A percentile compares a stretch with the other conserved stretches of the same genome.
phyloP scores from a whole-genome alignment of 2,797 vertebrate species.

The Catamblyrhynchus diadema region DNA sequence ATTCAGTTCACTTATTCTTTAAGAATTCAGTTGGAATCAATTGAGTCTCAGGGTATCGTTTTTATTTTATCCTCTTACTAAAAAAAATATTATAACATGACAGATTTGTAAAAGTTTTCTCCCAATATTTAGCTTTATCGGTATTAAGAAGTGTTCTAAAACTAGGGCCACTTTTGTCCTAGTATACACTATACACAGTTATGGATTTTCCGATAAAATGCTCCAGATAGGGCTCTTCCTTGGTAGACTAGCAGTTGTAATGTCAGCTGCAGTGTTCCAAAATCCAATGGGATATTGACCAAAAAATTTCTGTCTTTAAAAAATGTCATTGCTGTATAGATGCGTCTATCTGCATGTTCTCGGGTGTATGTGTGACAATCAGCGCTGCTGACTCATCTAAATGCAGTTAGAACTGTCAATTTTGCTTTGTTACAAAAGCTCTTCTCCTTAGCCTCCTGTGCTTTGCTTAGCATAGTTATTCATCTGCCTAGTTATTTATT shows the following conservation, averaged over 20 bases:
- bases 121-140: neutral
- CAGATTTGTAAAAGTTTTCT: neutral
- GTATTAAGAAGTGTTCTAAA: neutral
- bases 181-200: neutral
- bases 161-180: neutral
- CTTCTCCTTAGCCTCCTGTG: neutral
- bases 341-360: accelerated
- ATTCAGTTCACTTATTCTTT: neutral
- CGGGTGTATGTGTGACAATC: accelerated
- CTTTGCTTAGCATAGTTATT: neutral
- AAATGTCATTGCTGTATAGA: neutral
- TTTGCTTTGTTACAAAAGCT: neutral
- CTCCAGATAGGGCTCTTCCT: neutral
- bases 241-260: neutral
- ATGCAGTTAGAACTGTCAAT: neutral
- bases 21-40: neutral
- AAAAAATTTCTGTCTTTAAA: neutral
- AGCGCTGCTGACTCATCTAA: neutral
- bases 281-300: neutral
- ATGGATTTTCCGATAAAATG: neutral
- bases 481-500: neutral
- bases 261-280: neutral
- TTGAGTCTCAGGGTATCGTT: neutral
- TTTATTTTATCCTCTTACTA: neutral
- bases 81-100: neutral